Evolutionary conservation across 2,797 vertebrate genomes (phyloP), one percentile per base, ranked within the genome.

Genomic region (Muscicapa striata): DNA sequence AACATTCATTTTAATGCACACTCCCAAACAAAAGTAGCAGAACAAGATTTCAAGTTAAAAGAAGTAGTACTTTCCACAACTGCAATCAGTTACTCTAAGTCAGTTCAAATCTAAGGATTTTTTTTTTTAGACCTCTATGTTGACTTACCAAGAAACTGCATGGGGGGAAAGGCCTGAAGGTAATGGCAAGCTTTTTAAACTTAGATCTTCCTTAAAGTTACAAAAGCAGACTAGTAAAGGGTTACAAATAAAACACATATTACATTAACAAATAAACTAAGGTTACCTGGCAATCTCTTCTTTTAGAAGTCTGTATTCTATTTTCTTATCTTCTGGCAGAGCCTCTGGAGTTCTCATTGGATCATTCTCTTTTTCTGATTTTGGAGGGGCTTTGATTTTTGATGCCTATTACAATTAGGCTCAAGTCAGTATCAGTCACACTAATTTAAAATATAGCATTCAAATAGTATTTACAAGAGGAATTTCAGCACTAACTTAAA

Each of bases 311-410:
- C 98, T 98, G 95, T 99, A 99, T 93, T 99, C 99, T 3, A 98
- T 98, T 93, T 98, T 99, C 94, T 98, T 98, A 69, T 98, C 98
- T 85, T 99, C 99, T 30, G 98, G 98, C 21, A 99, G 92, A 38
- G 98, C 97, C 48, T 99, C 99, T 21, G 98, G 98, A 18, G 98
- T 99, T 95, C 98, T 97, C 84, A 99, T 97, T 2, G 99, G 99
- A 97, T 99, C 98, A 96, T 99, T 99, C 98, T 99, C 99, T 97
- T 99, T 99, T 97, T 99, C 99, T 16, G 98, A 98, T 73, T 98
- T 98, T 13, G 98, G 98, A 29, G 98, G 97, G 9, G 96, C 97
- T 97, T 99, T 99, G 2, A 99, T 98, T 97, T 99, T 99, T 30
- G 99, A 98, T 15, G 99, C 99, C 99, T 99, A 96, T 94, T 94